Percentiles rank a stretch among this genome's conserved stretches.
Conservation (phyloP, 2,888 invertebrate species). For the Lissonota sp. region DNA sequence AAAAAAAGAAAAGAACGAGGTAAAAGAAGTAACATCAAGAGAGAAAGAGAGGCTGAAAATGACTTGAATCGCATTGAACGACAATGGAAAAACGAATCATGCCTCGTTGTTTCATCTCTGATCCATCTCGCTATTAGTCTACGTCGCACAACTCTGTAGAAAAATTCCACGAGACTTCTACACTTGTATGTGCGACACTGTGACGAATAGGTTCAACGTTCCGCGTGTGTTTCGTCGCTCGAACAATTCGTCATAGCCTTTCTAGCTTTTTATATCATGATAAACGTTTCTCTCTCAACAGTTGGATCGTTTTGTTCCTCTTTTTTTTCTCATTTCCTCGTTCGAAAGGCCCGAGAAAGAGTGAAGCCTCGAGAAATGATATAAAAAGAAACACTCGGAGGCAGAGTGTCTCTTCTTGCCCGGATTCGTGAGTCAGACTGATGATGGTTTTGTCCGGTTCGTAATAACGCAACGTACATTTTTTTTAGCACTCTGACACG, state of each 20-base stretch:
- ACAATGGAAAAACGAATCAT: no score
- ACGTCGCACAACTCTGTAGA: no score
- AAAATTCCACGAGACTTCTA: no score
- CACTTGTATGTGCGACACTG: background rate
- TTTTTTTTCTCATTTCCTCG: constrained; percentile 3
- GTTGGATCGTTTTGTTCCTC: constrained; percentile 31
- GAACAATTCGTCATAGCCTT: constrained; percentile 49
- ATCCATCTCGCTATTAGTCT: no score
- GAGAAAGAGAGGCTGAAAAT: no score
- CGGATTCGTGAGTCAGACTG: constrained; percentile 25
- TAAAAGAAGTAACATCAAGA: no score
- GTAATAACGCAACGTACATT: constrained; percentile 20
- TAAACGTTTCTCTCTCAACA: constrained; percentile 27
- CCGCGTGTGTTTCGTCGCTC: constrained; percentile 7
- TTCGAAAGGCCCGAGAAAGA: background rate
- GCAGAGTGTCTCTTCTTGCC: constrained; percentile 3
- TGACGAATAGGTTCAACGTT: constrained; percentile 28
- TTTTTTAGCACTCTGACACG: constrained; percentile 5
- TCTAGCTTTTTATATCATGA: constrained; percentile 22
- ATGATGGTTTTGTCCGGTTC: constrained; percentile 46
- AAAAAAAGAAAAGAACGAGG: no score
- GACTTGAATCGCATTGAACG: no score
- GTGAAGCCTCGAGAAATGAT: constrained; percentile 37
- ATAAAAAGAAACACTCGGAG: constrained; percentile 45
- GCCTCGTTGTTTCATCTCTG: no score